Evolutionary conservation across 2,113 vertebrate species (phyloP).

Genomic region (Empidonax alnorum): DNA sequence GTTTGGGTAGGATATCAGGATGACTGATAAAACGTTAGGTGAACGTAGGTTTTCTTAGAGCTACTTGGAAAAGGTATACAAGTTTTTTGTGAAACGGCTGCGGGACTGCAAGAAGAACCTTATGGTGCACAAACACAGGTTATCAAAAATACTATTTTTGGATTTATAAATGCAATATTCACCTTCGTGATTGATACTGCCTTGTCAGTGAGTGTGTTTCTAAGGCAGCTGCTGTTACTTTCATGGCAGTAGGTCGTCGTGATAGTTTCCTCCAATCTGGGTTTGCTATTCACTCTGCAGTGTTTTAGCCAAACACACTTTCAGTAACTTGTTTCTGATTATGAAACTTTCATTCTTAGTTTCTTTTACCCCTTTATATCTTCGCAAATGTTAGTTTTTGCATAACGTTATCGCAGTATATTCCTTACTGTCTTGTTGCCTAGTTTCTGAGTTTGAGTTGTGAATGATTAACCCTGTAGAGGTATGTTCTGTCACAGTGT

Average conservation of each 20-base stretch:
- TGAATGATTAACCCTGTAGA: background rate
- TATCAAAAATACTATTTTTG: background rate
- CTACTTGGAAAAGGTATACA: background rate
- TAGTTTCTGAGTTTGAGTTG: background rate
- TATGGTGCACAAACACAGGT: accelerated
- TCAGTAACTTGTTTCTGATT: background rate
- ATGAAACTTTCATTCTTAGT: background rate
- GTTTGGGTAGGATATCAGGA: background rate
- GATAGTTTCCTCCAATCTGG: background rate
- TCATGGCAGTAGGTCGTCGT: background rate
- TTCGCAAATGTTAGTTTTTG: background rate
- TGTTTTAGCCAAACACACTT: background rate
- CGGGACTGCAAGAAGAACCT: background rate
- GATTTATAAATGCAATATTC: background rate
- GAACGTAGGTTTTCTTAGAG: background rate
- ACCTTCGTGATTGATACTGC: background rate
- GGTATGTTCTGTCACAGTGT: background rate
- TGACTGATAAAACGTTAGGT: background rate
- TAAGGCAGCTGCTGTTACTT: background rate
- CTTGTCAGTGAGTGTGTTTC: background rate
- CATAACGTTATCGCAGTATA: background rate
- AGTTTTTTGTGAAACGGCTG: background rate
- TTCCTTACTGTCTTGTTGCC: background rate
- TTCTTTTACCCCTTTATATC: background rate
- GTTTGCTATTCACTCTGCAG: background rate